phyloP scores from a whole-genome alignment of 2,888 invertebrate genomes.

The Alitta virens region DNA sequence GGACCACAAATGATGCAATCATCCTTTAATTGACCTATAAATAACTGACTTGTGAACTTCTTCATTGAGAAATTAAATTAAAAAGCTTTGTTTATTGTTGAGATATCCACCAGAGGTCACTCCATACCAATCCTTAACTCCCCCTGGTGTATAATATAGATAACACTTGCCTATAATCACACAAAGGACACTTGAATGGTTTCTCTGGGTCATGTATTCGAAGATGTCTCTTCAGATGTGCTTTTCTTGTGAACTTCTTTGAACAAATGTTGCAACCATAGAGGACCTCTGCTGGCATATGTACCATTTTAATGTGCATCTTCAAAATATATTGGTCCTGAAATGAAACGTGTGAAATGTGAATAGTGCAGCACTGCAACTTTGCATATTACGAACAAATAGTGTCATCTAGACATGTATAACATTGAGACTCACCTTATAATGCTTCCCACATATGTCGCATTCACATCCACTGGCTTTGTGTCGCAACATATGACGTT shows the following conservation, averaged over 20 bases:
- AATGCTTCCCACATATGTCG: conserved; percentile 55
- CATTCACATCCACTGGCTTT: conserved; percentile 51
- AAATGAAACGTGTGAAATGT: conserved; percentile 1
- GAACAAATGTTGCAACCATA: conserved; percentile 54
- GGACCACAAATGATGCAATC: no score
- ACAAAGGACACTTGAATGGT: conserved; percentile 56
- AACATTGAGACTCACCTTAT: conserved; percentile 44
- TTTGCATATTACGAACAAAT: not conserved
- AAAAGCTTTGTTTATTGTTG: no score
- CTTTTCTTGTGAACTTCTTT: conserved; percentile 57
- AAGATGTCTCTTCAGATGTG: conserved; percentile 56
- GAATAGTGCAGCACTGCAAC: not conserved
- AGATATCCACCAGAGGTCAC: conserved; percentile 55
- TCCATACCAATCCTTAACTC: conserved; percentile 57
- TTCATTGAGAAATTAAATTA: no score
- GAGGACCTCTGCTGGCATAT: conserved; percentile 56
- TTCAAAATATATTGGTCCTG: conserved; percentile 58
- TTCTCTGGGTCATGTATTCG: conserved; percentile 56
- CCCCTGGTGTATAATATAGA: conserved; percentile 41
- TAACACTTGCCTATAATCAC: conserved; percentile 52
- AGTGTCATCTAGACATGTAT: no score
- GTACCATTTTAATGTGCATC: conserved; percentile 58
- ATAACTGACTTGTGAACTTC: no score
- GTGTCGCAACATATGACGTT: conserved; percentile 56
- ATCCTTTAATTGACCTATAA: no score